Evolutionary conservation across 2,113 vertebrate species (phyloP).

Genomic region (Cephalopholis sonnerati): DNA sequence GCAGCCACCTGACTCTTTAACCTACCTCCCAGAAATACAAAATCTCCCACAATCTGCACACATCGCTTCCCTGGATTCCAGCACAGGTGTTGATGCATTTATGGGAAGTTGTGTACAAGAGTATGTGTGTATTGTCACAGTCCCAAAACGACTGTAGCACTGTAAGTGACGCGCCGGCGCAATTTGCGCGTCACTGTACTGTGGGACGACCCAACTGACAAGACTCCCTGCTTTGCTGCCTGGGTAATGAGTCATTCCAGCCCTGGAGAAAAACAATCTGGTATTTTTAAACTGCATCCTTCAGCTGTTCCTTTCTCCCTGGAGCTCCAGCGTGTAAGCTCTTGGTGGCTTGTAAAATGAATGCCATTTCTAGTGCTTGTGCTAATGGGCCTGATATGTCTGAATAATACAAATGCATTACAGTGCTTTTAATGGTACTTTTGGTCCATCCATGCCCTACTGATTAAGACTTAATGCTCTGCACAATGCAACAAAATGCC

Average conservation of each 20-base stretch:
- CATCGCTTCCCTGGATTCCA: constrained; percentile 20
- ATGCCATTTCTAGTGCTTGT: constrained; percentile 58
- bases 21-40: constrained; percentile 20
- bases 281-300: constrained; percentile 83
- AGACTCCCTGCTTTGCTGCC: constrained; percentile 78
- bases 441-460: constrained; percentile 37
- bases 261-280: constrained; percentile 81
- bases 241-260: constrained; percentile 81
- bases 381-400: constrained; percentile 72
- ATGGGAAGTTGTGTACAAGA: constrained; percentile 1
- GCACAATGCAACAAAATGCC: constrained; percentile 29
- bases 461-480: constrained; percentile 56
- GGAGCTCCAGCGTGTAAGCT: constrained; percentile 67
- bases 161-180: constrained; percentile 61
- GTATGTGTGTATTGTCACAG: constrained; percentile 29
- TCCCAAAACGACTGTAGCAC: constrained; percentile 33
- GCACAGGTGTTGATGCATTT: constrained; percentile 7
- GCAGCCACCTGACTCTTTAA: constrained; percentile 38
- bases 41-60: constrained; percentile 24
- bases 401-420: constrained; percentile 68
- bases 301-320: constrained; percentile 74
- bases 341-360: constrained; percentile 69
- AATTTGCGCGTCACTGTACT: constrained; percentile 70
- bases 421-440: constrained; percentile 61
- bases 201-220: constrained; percentile 79